Evolutionary conservation across 2,797 vertebrate species (phyloP).

Genomic region (Iguana delicatissima): DNA sequence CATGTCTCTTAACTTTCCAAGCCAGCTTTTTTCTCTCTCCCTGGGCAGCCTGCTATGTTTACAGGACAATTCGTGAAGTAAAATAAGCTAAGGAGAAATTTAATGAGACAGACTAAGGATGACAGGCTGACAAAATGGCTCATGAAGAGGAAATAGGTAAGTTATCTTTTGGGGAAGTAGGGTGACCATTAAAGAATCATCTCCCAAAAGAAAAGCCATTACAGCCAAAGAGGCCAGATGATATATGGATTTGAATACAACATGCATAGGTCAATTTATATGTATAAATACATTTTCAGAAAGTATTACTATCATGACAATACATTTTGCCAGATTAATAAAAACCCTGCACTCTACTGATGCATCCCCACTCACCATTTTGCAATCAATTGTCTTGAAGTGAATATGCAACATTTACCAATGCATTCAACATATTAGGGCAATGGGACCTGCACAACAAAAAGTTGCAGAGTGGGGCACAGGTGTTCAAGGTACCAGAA

Average conservation of each 20-base stretch:
- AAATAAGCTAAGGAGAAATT: background rate
- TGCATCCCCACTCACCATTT: too few species aligned
- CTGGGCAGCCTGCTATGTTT: background rate
- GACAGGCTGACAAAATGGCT: too few species aligned
- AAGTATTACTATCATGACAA: background rate
- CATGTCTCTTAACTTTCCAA: background rate
- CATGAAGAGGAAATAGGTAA: too few species aligned
- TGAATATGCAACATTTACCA: background rate
- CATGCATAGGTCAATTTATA: background rate
- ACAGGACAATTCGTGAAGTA: slow-evolving; percentile 25
- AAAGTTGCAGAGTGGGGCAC: background rate
- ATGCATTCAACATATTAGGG: background rate
- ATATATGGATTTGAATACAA: background rate
- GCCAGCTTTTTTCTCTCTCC: background rate
- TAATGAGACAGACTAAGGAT: too few species aligned
- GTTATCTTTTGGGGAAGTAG: background rate
- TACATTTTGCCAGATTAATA: background rate
- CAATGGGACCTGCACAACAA: background rate
- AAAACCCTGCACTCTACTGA: background rate
- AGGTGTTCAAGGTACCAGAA: too few species aligned
- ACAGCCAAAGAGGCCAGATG: too few species aligned
- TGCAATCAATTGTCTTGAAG: background rate
- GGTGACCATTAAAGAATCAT: background rate
- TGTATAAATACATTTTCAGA: background rate
- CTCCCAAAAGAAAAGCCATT: background rate